Evolutionary conservation across 2,888 invertebrate species (phyloP).

Genomic region (Lamellibrachia satsuma): DNA sequence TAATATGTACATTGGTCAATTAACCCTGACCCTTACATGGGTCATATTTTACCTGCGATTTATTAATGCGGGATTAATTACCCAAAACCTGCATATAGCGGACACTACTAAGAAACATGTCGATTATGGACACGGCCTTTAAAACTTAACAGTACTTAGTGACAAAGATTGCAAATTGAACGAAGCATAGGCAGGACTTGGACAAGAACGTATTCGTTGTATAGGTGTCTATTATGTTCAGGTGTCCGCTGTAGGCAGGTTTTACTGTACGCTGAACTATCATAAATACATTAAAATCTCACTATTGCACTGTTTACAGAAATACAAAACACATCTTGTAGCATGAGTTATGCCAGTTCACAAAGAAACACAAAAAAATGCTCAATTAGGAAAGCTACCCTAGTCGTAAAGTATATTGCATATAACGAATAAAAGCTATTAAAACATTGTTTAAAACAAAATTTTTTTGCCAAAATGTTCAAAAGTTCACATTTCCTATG

Average conservation of each 20-base stretch:
- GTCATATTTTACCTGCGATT: background rate
- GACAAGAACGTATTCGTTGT: background rate
- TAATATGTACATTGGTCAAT: constrained; percentile 5
- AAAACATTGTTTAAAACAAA: background rate
- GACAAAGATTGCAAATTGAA: background rate
- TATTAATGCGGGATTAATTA: background rate
- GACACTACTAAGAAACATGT: background rate
- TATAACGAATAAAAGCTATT: background rate
- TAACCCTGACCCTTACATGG: background rate
- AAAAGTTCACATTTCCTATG: background rate
- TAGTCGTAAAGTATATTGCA: background rate
- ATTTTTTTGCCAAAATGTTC: background rate
- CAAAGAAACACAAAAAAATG: background rate
- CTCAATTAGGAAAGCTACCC: background rate
- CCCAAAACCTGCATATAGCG: background rate
- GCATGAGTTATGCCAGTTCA: background rate
- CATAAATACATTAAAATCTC: background rate
- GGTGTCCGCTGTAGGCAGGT: background rate
- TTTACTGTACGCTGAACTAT: background rate
- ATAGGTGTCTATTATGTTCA: background rate
- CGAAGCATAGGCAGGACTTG: background rate
- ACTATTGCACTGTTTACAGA: constrained; percentile 17
- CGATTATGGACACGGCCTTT: no score
- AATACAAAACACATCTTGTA: background rate
- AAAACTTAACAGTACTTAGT: no score